Evolutionary conservation across 2,888 invertebrate genomes (phyloP).

Genomic region (Lacanobia oleracea): DNA sequence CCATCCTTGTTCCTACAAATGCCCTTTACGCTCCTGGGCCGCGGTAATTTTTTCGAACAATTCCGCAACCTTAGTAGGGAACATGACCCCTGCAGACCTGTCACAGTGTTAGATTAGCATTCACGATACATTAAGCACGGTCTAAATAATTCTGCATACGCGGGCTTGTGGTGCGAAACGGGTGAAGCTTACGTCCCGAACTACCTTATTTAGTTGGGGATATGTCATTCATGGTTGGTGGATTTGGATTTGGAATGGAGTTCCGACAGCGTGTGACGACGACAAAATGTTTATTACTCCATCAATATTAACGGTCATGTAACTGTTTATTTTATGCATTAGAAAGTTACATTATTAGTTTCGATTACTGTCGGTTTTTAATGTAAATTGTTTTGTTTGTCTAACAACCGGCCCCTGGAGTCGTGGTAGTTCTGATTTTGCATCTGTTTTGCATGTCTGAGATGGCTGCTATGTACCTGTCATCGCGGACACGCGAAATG

Average conservation of each 20-base stretch:
- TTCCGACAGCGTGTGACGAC: slow-evolving; percentile 21
- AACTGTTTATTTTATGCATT: not conserved
- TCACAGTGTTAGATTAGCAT: slow-evolving; percentile 31
- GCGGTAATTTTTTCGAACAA: too few relatives aligned
- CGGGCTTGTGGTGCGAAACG: slow-evolving; percentile 3
- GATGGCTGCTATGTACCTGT: not conserved
- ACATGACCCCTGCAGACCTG: not conserved
- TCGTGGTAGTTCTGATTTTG: not conserved
- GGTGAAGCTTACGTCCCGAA: slow-evolving; percentile 6
- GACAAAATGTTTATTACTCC: slow-evolving; percentile 3
- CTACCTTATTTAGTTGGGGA: slow-evolving; percentile 22
- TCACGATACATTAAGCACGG: slow-evolving; percentile 18
- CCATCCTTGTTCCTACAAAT: too few relatives aligned
- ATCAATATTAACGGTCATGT: not conserved
- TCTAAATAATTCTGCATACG: slow-evolving; percentile 14
- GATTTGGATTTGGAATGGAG: slow-evolving; percentile 33
- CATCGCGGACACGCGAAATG: too few relatives aligned
- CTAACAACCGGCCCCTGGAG: not conserved
- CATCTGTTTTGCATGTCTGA: not conserved
- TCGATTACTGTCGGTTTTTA: not conserved
- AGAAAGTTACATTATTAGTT: not conserved
- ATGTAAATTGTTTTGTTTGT: not conserved
- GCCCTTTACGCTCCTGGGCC: too few relatives aligned
- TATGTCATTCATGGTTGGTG: slow-evolving; percentile 29
- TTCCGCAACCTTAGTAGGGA: too few relatives aligned